Evolutionary conservation across 2,888 invertebrate genomes (phyloP).

Genomic region (Leucoma salicis): DNA sequence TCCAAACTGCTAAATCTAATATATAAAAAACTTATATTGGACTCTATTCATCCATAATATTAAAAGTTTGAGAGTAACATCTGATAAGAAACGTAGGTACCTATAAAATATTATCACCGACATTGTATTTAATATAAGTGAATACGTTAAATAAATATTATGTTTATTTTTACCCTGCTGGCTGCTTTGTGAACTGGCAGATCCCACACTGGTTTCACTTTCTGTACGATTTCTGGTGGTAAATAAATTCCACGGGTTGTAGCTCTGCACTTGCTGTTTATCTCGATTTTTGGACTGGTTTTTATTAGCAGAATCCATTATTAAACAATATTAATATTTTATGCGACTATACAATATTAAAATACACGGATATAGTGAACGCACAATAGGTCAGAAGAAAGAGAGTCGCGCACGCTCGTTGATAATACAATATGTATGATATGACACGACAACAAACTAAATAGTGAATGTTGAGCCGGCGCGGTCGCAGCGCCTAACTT

Average conservation of each 20-base stretch:
- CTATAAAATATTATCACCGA: neutral
- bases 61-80: neutral
- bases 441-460: conserved; percentile 48
- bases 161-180: conserved; percentile 53
- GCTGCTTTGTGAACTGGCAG: conserved; percentile 49
- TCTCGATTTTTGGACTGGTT: conserved; percentile 46
- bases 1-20: neutral
- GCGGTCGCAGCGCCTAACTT: conserved; percentile 37
- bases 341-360: conserved; percentile 8
- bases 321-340: conserved; percentile 12
- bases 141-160: neutral
- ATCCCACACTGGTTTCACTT: conserved; percentile 70
- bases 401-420: conserved; percentile 47
- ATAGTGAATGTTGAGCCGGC: conserved; percentile 33
- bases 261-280: conserved; percentile 44
- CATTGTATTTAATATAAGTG: neutral
- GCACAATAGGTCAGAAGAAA: conserved; percentile 4
- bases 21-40: neutral
- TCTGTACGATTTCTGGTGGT: conserved; percentile 62
- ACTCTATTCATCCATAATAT: neutral
- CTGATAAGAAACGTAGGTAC: neutral
- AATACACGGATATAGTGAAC: conserved; percentile 1
- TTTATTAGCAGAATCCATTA: conserved; percentile 65
- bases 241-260: conserved; percentile 71
- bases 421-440: conserved; percentile 54